Percentiles rank a stretch among this genome's conserved stretches.
phyloP scores from a whole-genome alignment of 2,888 invertebrate genomes.

The Ligdia adustata region DNA sequence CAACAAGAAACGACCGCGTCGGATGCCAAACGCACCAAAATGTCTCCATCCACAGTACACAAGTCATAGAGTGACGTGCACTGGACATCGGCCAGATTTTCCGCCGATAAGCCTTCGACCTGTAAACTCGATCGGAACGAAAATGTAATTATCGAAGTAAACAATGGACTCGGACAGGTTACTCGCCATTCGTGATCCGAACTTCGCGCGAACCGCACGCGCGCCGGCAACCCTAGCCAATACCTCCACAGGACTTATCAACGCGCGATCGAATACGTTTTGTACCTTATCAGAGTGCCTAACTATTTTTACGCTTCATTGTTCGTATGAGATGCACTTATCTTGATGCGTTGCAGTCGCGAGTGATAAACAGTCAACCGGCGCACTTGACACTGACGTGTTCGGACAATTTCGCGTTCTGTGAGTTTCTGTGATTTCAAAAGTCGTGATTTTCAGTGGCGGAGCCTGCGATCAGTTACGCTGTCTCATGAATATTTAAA shows the following conservation, averaged over 20 bases:
- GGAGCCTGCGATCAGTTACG: slow-evolving; percentile 57
- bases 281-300: slow-evolving; percentile 67
- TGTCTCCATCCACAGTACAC: background rate
- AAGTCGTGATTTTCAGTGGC: slow-evolving; percentile 60
- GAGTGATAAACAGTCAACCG: slow-evolving; percentile 49
- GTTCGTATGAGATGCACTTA: slow-evolving; percentile 60
- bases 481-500: slow-evolving; percentile 63
- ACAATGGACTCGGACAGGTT: slow-evolving; percentile 64
- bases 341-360: slow-evolving; percentile 50
- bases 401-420: slow-evolving; percentile 35
- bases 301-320: slow-evolving; percentile 48
- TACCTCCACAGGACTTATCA: slow-evolving; percentile 45
- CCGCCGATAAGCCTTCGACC: slow-evolving; percentile 72
- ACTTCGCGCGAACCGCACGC: slow-evolving; percentile 71
- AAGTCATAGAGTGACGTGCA: slow-evolving; percentile 6
- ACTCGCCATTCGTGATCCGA: slow-evolving; percentile 75
- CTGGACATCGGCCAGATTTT: slow-evolving; percentile 65
- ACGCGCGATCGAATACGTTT: slow-evolving; percentile 53
- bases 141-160: slow-evolving; percentile 80
- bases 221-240: slow-evolving; percentile 38
- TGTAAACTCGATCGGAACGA: slow-evolving; percentile 76
- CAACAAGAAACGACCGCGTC: too few relatives aligned
- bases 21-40: background rate
- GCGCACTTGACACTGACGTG: slow-evolving; percentile 66
- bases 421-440: slow-evolving; percentile 43